phyloP scores from a whole-genome alignment of 1,140 invertebrate species.

The Brachionus angularis region DNA sequence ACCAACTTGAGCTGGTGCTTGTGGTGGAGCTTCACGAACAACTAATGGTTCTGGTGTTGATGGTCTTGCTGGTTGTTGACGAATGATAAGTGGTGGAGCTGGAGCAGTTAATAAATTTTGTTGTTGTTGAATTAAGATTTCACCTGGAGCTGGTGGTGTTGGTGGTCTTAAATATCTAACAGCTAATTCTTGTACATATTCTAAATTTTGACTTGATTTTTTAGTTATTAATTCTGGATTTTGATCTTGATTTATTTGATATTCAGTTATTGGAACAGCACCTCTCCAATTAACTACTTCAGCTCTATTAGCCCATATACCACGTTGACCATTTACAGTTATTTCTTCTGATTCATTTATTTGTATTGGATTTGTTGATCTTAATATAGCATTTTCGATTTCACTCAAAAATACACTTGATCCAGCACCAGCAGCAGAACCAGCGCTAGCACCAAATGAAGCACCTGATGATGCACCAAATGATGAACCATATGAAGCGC shows the following conservation, averaged over 20 bases:
- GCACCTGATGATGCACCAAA: neutral
- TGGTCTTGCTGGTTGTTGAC: constrained; percentile 43
- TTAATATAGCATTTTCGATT: constrained; percentile 38
- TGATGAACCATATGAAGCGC: neutral
- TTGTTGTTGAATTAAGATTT: constrained; percentile 37
- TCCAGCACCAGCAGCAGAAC: neutral
- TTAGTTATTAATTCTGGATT: constrained; percentile 42
- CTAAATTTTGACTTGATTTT: neutral
- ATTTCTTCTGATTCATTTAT: constrained; percentile 40
- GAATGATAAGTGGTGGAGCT: constrained; percentile 44
- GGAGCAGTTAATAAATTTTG: neutral
- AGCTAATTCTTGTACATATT: constrained; percentile 41
- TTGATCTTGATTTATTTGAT: constrained; percentile 39
- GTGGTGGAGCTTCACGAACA: constrained; percentile 44
- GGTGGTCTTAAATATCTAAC: constrained; percentile 44
- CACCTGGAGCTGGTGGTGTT: constrained; percentile 44
- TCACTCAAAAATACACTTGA: constrained; percentile 24
- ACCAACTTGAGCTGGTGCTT: constrained; percentile 43
- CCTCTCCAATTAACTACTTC: constrained; percentile 44
- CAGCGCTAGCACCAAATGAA: neutral
- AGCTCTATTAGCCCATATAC: constrained; percentile 34
- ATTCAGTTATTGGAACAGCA: constrained; percentile 34
- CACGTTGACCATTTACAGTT: constrained; percentile 43
- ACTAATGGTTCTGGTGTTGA: constrained; percentile 41
- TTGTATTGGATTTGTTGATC: constrained; percentile 41